Evolutionary conservation across 2,113 vertebrate species (phyloP).

Genomic region (Sylvilagus bachmani): DNA sequence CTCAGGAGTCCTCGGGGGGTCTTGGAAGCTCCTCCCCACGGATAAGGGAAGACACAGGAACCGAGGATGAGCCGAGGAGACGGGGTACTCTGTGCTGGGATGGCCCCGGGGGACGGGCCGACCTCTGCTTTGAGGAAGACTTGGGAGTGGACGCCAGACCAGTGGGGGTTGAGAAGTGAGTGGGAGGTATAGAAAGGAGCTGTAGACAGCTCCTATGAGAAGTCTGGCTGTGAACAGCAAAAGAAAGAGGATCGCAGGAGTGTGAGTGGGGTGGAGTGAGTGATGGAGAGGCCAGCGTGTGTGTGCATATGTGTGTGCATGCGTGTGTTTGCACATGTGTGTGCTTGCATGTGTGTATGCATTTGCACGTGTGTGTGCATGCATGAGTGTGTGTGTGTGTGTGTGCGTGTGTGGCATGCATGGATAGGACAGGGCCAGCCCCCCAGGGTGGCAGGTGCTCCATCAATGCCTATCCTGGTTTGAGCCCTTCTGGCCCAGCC

Average conservation of each 20-base stretch:
- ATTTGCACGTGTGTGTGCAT: no score
- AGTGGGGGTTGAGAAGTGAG: neutral
- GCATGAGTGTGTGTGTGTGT: no score
- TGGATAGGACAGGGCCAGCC: neutral
- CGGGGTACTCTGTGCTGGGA: no score
- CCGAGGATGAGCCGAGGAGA: neutral
- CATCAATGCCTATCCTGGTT: neutral
- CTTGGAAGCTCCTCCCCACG: no score
- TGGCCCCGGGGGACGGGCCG: neutral
- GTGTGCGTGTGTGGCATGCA: no score
- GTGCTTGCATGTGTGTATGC: no score
- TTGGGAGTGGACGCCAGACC: neutral
- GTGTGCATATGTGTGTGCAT: no score
- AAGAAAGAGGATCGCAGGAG: neutral
- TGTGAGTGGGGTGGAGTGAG: no score
- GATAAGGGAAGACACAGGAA: neutral
- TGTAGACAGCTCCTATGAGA: neutral
- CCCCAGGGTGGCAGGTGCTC: neutral
- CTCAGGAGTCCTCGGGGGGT: neutral
- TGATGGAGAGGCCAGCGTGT: neutral
- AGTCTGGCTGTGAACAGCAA: neutral
- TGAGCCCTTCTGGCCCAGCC: neutral
- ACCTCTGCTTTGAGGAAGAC: neutral
- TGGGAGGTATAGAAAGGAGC: neutral
- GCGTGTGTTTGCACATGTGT: no score